A percentile compares a stretch with the other conserved stretches of the same genome.
Evolutionary conservation across 2,888 invertebrate species (phyloP).

Genomic region (Ctenicera cuprea): DNA sequence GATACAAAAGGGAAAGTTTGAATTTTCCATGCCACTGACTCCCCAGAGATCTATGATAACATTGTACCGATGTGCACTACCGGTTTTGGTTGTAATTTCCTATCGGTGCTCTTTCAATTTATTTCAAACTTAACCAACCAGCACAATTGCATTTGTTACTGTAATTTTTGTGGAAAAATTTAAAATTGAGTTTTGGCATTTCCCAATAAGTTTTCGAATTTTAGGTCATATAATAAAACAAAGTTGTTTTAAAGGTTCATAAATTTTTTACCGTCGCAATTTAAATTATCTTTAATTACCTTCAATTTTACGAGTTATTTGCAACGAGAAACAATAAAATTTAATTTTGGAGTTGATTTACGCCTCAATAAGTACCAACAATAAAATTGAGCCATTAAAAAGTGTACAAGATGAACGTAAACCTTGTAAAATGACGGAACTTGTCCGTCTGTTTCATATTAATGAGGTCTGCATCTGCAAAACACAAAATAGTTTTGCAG

Average conservation of each 20-base stretch:
- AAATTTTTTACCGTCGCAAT: background rate
- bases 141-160: conserved; percentile 11
- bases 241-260: background rate
- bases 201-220: too few relatives aligned
- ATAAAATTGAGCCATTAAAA: conserved; percentile 20
- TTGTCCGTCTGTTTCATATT: conserved; percentile 6
- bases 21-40: conserved; percentile 41
- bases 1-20: conserved; percentile 43
- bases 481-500: conserved; percentile 3
- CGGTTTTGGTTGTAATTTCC: conserved; percentile 35
- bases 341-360: conserved; percentile 7
- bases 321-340: conserved; percentile 6
- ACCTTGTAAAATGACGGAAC: conserved; percentile 19
- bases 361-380: conserved; percentile 16
- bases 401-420: background rate
- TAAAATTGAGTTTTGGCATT: too few relatives aligned
- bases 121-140: conserved; percentile 40
- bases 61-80: conserved; percentile 31
- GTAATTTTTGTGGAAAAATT: background rate
- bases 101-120: conserved; percentile 34
- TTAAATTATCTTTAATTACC: background rate
- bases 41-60: conserved; percentile 37
- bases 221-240: background rate
- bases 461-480: conserved; percentile 12
- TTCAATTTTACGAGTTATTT: background rate